Evolutionary conservation across 2,113 vertebrate species (phyloP), one percentile per base, ranked within the genome.

Genomic region (Marcusenius ussheri): DNA sequence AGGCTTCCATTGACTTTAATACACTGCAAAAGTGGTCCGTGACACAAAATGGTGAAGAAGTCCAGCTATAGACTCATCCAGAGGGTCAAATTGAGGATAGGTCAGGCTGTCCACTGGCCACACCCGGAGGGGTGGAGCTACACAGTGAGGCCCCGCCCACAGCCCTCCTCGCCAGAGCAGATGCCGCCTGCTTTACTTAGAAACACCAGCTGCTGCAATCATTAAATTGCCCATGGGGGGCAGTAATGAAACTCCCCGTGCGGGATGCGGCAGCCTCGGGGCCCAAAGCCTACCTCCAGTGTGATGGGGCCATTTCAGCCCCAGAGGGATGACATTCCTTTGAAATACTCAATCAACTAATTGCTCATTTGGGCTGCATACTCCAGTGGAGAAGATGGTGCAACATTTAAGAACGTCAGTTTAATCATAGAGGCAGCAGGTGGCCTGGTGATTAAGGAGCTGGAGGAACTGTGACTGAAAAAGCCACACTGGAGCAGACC

Each of bases 121-220:
- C 49, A 42, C 35, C 50, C 80, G n/a, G 4, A 66, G 50, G 45
- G 42, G 35, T 39, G 8, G 24, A 10, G 84, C 21, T n/a, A 10
- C 83, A 46, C 2, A 84, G 19, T n/a, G 21, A 49, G 39, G 45
- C 83, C 24, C 24, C 45, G 21, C 45, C 45, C 83, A 83, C 77
- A 21, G 70, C 31, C 50, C 47, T n/a, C 49, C 74, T 83, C 31
- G 9, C 77, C 45, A 89, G 74, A 35, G 9, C 88, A 89, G 31
- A 74, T 45, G 47, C 74, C 9, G 35, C 2, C 39, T 83, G 47
- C 89, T 89, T 89, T 89, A 89, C 89, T 89, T 89, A 85, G 89
- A 89, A 84, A 89, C 89, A 89, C 83, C 89, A 89, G 89, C 89
- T 89, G 89, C 89, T 13, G 51, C 80, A 58, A 62, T 84, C 89